Base-by-base conservation (phyloP, 2,888 invertebrate species). In the Drosophila koepferae region DNA sequence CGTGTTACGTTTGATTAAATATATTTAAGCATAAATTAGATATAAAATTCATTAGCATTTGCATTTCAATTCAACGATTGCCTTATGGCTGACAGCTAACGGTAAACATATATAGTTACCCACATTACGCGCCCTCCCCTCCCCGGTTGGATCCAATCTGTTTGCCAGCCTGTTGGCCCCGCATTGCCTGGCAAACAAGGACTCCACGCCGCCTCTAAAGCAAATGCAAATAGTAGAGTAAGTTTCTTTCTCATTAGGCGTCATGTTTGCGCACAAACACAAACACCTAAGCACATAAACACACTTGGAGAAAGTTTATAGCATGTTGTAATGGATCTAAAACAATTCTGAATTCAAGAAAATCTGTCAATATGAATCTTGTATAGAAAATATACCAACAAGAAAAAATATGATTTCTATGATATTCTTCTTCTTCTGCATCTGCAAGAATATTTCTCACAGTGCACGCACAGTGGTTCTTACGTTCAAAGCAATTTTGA, bases 221-320 rank as follows among this genome's bases (percentile, higher is more conserved):
- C 77, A 79, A 86, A 86, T 81, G 73, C 82, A 86, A 86, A 86
- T 81, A 86, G 75, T 82, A 67, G 80, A 82, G 81, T 80, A 81
- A 81, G 84, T 86, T 86, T 84, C 82, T 84, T 86, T 87, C 88
- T 86, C 86, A 86, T 88, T 88, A 88, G 82, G 84, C 82, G 75
- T 62, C 67, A 63, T 86, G 81, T 87, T 86, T 82, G 74, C 87
- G 72, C 69, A 71, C 67, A 59, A 51, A 69, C 73, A 72, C 18
- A 34, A 23, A 49, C 20, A 59, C 31, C 41, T 48, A 63, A 54
- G 63, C 38, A 63, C 36, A 59, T 20, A 54, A 18, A 68, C 8
- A 34, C 36, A 53, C 28, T 58, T 3, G n/a, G 44, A 20, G 48
- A 20, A 40, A 31, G 2, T 7, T 1, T 20, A 14, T 10, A 12